Base-by-base conservation (phyloP, 2,797 vertebrate genomes). In the Lutjanus argentimaculatus region DNA sequence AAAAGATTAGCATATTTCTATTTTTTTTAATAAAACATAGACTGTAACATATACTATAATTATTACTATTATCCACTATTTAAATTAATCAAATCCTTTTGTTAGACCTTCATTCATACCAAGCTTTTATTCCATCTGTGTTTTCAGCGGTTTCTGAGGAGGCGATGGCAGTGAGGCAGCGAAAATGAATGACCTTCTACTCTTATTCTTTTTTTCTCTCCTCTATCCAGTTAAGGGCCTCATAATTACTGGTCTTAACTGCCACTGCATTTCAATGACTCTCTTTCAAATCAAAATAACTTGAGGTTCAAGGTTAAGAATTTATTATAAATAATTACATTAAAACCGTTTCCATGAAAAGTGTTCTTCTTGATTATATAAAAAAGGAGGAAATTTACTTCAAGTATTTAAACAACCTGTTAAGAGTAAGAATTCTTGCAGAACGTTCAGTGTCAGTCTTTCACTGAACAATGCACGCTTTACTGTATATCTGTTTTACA, bases 241-340 rank as follows among this genome's bases (percentile, higher is more conserved):
- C 8, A 7, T 83, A 89, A 93, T 91, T 85, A 87, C 72, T 77
- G 67, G 72, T 52, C 72, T 67, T 74, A 72, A 86, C 78, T 68
- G 68, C 67, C 46, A 25, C 68, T 65, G 89, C 77, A 90, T 92
- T 80, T 84, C 85, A 91, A 83, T 87, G 88, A 75, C 61, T 69
- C 63, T 59, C 79, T 75, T 85, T 86, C 61, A 73, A 88, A 86
- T 88, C 67, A 52, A 81, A 86, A 85, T 75, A 85, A 76, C 72
- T 75, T 1, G 5, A 66, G 58, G 82, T 85, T 86, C 88, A 88
- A 88, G 87, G 87, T 85, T 75, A 85, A 88, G 75, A 68, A 88
- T 87, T 59, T 56, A 83, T 89, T 84, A 73, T 56, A 57, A 83
- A 84, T 88, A 74, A 89, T 85, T 83, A 55, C 52, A 87, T 85